phyloP scores from a whole-genome alignment of 2,888 invertebrate species.

The Sipha maydis region DNA sequence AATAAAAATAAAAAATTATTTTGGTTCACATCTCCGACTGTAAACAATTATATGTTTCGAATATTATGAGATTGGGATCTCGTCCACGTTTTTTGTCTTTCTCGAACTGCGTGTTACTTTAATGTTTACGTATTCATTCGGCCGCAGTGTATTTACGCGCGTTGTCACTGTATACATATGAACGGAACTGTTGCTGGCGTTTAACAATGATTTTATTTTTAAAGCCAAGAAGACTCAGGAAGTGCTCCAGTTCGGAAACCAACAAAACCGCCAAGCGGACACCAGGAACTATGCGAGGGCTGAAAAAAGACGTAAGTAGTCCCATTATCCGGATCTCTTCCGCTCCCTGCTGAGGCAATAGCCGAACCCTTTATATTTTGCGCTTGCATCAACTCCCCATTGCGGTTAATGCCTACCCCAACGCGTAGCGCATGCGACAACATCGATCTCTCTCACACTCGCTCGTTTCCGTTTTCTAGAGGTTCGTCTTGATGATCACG shows the following conservation, averaged over 20 bases:
- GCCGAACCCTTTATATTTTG: not conserved
- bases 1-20: too few relatives aligned
- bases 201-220: conserved; percentile 32
- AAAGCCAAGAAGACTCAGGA: conserved; percentile 68
- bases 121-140: too few relatives aligned
- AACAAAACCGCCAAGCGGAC: conserved; percentile 67
- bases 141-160: not conserved
- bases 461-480: conserved; percentile 26
- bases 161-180: not conserved
- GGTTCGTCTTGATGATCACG: not conserved
- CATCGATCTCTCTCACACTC: conserved; percentile 14
- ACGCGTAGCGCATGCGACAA: not conserved
- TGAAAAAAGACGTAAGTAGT: conserved; percentile 65
- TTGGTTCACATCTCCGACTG: too few relatives aligned
- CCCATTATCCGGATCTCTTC: not conserved
- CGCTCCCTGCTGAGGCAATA: not conserved
- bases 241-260: conserved; percentile 69
- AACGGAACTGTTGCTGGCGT: too few relatives aligned
- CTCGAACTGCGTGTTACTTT: too few relatives aligned
- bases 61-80: too few relatives aligned
- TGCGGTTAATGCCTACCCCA: not conserved
- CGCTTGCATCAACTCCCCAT: not conserved
- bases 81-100: too few relatives aligned
- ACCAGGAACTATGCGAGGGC: conserved; percentile 63
- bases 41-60: too few relatives aligned